Conservation (phyloP, 2,113 vertebrate genomes). For the Mobula birostris region DNA sequence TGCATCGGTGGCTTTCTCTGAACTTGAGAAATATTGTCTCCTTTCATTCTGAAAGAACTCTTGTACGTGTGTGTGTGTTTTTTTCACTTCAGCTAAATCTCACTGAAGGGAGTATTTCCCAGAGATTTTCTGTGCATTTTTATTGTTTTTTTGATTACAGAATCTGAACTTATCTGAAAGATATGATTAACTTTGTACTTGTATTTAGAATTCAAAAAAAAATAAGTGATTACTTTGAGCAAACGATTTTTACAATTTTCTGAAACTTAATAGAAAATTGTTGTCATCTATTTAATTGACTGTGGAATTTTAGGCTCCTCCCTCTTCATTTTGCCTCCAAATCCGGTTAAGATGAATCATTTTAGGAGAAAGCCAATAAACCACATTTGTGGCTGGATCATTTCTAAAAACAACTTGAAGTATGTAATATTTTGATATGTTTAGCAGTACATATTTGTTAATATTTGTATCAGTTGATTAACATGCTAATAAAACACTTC, state of each 20-base stretch:
- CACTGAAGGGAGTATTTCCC: neutral
- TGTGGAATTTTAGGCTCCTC: neutral
- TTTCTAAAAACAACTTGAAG: no score
- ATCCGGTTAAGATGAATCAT: neutral
- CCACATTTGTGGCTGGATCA: no score
- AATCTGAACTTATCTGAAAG: neutral
- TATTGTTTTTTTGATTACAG: neutral
- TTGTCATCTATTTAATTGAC: neutral
- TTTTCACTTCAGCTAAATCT: no score
- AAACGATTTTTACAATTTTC: neutral
- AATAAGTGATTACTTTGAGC: no score
- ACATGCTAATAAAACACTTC: neutral
- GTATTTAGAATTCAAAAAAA: neutral
- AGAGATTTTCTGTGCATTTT: neutral
- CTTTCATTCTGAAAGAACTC: no score
- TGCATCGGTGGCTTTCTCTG: no score
- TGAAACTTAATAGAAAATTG: neutral
- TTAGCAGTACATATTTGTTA: neutral
- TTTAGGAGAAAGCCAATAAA: neutral
- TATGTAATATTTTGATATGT: neutral
- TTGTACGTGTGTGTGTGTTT: no score
- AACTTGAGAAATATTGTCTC: no score
- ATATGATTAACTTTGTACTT: no score
- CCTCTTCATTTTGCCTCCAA: neutral
- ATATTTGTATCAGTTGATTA: neutral